Base-by-base conservation (phyloP, 1,140 invertebrate genomes). In the Heliconius hermathena region DNA sequence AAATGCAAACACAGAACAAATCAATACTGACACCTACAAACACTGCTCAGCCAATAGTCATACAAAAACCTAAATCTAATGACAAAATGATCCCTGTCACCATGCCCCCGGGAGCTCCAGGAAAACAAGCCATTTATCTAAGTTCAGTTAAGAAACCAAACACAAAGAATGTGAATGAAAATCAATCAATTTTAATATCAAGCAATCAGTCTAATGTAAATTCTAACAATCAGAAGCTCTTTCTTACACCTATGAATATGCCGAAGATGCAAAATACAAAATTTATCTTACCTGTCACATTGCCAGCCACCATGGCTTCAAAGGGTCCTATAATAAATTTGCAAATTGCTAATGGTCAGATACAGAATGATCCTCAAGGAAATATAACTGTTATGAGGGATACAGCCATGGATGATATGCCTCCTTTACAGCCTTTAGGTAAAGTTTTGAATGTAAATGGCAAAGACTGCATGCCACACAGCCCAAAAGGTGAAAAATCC, bases 341-440 rank as follows among this genome's bases (percentile, higher is more conserved):
- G 20, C 94, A 95, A 89, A 95, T 95, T 81, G 93, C 94, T 9
- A 95, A 95, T 87, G 94, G 95, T 1, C 95, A 95, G 81, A 90
- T 95, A 76, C 94, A 95, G 71, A 95, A 94, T 89, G 94, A 95
- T 88, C 90, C 93, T 20, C 92, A 94, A 83, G 94, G 93, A 13
- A 95, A 93, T 73, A 94, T 95, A 41, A 95, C 94, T n/a, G 93
- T 95, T 8, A 94, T 95, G 93, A 88, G 94, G 78, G 91, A 95
- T 73, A 88, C 89, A 38, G 77, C 79, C 8, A 84, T 90, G 71
- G 91, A 92, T 22, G 70, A 95, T 16, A 90, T 95, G 85, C 92
- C 94, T 38, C 93, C 92, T 0, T 79, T 95, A 57, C 91, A 94
- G 54, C 93, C 94, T 8, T 78, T 95, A 29, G 91, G 84, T 26